Conservation (phyloP, 1,140 invertebrate species). For the Drosophila takahashii region DNA sequence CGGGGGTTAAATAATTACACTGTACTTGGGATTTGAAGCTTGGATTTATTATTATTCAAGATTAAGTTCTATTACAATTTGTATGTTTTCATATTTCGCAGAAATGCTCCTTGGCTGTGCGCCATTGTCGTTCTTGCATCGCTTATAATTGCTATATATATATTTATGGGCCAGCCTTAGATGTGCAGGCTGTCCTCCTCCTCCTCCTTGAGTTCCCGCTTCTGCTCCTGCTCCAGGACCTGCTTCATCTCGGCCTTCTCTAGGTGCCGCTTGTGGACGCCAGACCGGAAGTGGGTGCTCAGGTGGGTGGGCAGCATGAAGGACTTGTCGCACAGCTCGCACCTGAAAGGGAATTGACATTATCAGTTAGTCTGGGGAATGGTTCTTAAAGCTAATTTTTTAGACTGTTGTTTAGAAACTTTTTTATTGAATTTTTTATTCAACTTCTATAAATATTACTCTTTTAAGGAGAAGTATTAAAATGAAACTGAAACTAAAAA, state of each 20-base stretch:
- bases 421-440: no score
- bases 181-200: constrained; percentile 70
- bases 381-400: not conserved
- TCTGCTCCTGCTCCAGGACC: constrained; percentile 84
- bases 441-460: no score
- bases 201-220: constrained; percentile 62
- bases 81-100: constrained; percentile 2
- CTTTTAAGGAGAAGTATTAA: no score
- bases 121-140: constrained; percentile 19
- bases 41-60: constrained; percentile 42
- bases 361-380: not conserved
- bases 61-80: constrained; percentile 31
- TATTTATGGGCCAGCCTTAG: constrained; percentile 11
- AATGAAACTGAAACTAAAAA: no score
- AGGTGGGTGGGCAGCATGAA: constrained; percentile 74
- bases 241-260: constrained; percentile 85
- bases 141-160: constrained; percentile 12
- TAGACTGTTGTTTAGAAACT: no score
- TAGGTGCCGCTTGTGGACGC: constrained; percentile 65
- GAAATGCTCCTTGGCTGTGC: constrained; percentile 33
- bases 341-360: constrained; percentile 31
- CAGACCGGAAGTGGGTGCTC: constrained; percentile 69
- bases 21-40: constrained; percentile 23
- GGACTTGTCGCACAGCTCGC: constrained; percentile 72
- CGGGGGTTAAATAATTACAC: not conserved